Base-by-base conservation (phyloP, 2,797 vertebrate genomes). In the Benthosema pterotum region DNA sequence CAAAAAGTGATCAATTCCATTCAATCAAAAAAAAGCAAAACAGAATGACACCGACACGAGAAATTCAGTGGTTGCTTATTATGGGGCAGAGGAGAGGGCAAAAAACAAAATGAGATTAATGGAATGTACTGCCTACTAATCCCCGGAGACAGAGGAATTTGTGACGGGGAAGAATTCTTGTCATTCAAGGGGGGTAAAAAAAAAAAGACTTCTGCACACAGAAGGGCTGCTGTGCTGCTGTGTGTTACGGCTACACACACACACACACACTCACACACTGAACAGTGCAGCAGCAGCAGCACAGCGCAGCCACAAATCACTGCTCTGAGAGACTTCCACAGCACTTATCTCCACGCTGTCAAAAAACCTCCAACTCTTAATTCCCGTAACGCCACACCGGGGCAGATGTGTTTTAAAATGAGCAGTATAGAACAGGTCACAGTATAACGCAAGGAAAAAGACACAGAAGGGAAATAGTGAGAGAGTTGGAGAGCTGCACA, bases 91-190 rank as follows among this genome's bases (percentile, higher is more conserved):
- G 7, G 25, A 14, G 7, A n/a, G 15, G 25, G 52, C 18, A 52
- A 52, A 52, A 52, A 49, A 55, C 19, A 47, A 52, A n/a, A 57
- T 45, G 17, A 46, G 25, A 65, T 66, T 57, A 46, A 65, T 61
- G 63, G 63, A 73, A 67, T 91, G 88, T 70, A 74, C 79, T 83
- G 83, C 84, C 65, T 77, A 87, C 87, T 87, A 89, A 90, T 91
- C 87, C 86, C 67, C 52, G 71, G 79, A 85, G 84, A 86, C 52
- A 11, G 60, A 88, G 87, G 86, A 90, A 90, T 91, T 91, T 89
- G 89, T 83, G 74, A 88, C 77, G 5, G 62, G 90, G 88, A n/a
- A 87, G 87, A 90, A 91, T 89, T 90, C 88, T 87, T 90, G 86
- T 90, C 88, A 87, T 85, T 88, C 86, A 87, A 74, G 59, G 76